phyloP scores from a whole-genome alignment of 2,113 vertebrate genomes.

The Antennarius striatus region DNA sequence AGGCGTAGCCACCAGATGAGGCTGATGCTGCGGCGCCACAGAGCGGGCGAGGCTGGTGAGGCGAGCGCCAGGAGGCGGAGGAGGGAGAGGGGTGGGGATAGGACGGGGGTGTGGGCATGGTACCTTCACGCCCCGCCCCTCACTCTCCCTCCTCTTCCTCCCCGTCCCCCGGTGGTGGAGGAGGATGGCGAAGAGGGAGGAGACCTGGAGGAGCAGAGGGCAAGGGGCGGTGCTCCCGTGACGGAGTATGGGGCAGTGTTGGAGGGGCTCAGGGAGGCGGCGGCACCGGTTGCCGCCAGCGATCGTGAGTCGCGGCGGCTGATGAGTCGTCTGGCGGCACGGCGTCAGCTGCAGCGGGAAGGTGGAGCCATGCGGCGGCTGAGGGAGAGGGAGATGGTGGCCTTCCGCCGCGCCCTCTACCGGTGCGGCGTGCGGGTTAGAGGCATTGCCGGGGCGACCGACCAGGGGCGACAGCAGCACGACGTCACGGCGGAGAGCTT shows the following conservation, averaged over 20 bases:
- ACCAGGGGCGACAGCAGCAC: conserved; percentile 77
- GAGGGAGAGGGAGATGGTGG: conserved; percentile 55
- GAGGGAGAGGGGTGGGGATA: conserved; percentile 24
- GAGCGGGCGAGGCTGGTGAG: conserved; percentile 5
- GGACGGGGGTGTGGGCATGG: conserved; percentile 51
- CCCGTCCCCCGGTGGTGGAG: not conserved
- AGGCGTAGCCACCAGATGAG: conserved; percentile 61
- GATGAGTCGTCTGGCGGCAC: conserved; percentile 35
- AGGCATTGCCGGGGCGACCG: conserved; percentile 59
- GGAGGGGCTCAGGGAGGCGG: conserved; percentile 40
- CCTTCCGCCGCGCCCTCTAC: conserved; percentile 64
- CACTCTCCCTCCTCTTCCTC: conserved; percentile 18
- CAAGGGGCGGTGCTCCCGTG: conserved; percentile 44
- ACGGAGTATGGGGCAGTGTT: conserved; percentile 85
- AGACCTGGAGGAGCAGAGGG: conserved; percentile 49
- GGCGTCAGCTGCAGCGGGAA: conserved; percentile 54
- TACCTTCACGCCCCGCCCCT: conserved; percentile 39
- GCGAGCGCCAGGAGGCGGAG: conserved; percentile 7
- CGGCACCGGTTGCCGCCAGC: not conserved
- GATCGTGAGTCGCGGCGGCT: conserved; percentile 41
- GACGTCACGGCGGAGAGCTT: conserved; percentile 89
- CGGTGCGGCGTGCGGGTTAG: conserved; percentile 77
- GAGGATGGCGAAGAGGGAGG: conserved; percentile 38
- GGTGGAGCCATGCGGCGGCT: conserved; percentile 33
- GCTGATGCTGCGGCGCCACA: conserved; percentile 57